Conservation (phyloP, 2,797 vertebrate species). For the Cuniculus paca region DNA sequence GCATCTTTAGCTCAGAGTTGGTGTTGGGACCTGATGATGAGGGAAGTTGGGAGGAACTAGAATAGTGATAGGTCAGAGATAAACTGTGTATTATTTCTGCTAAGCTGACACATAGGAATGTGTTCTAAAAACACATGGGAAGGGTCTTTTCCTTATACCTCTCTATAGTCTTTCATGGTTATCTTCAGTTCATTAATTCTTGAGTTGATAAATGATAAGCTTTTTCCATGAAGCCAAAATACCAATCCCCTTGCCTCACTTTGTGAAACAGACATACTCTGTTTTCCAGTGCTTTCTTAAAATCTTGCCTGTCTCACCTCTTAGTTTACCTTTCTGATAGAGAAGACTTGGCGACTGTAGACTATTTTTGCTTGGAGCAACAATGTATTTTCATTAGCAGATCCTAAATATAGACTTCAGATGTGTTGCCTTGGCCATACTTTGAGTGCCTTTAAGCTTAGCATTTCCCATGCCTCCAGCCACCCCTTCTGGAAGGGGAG, state of each 20-base stretch:
- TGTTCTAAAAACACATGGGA: background rate
- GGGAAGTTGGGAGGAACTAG: background rate
- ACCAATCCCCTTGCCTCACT: background rate
- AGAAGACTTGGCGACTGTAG: background rate
- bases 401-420: background rate
- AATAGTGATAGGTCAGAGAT: background rate
- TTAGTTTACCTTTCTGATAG: background rate
- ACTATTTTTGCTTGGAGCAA: background rate
- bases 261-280: background rate
- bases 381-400: background rate
- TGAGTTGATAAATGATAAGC: background rate
- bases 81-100: background rate
- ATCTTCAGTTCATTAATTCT: background rate
- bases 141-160: background rate
- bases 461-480: background rate
- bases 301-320: background rate
- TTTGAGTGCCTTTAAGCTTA: background rate
- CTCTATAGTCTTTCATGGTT: background rate
- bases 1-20: background rate
- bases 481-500: background rate
- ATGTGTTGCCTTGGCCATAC: accelerated
- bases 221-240: background rate
- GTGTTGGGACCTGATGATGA: background rate
- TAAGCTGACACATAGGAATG: background rate
- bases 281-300: background rate